Percentiles rank a stretch among this genome's conserved stretches.
phyloP scores from a whole-genome alignment of 2,113 vertebrate species.

The Amia ocellicauda region DNA sequence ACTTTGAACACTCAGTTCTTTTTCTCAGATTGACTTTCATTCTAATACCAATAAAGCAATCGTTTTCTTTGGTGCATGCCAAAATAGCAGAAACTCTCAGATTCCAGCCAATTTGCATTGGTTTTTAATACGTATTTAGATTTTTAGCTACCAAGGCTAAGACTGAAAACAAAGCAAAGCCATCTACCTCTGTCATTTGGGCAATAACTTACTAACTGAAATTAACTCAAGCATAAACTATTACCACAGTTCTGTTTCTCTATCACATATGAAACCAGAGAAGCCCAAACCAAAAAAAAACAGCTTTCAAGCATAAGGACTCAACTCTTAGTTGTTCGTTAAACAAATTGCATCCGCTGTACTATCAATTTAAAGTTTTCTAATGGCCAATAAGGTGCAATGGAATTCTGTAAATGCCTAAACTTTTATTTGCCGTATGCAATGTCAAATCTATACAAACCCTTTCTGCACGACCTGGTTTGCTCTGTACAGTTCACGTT shows the following conservation, averaged over 20 bases:
- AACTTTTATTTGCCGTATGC: too few species aligned
- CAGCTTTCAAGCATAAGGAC: not conserved
- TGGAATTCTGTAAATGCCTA: not conserved
- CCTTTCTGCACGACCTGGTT: too few species aligned
- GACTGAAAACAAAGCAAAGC: not conserved
- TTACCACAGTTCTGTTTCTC: not conserved
- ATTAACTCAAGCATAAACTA: not conserved
- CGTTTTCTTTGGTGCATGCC: too few species aligned
- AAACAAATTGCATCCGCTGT: slow-evolving; percentile 21
- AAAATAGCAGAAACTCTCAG: too few species aligned
- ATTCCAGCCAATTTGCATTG: too few species aligned
- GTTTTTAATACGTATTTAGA: too few species aligned
- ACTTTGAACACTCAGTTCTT: too few species aligned
- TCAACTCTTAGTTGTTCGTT: slow-evolving; percentile 1
- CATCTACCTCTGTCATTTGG: not conserved
- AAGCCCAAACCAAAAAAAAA: not conserved
- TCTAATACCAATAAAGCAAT: too few species aligned
- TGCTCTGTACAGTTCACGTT: too few species aligned
- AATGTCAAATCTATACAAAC: too few species aligned
- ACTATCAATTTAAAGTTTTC: not conserved
- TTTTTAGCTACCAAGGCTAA: too few species aligned
- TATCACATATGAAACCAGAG: not conserved
- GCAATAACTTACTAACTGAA: not conserved
- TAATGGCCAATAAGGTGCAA: not conserved
- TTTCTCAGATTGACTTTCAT: too few species aligned